A percentile compares a stretch with the other conserved stretches of the same genome.
phyloP scores from a whole-genome alignment of 2,888 invertebrate species.

The Pterobdella sp. region DNA sequence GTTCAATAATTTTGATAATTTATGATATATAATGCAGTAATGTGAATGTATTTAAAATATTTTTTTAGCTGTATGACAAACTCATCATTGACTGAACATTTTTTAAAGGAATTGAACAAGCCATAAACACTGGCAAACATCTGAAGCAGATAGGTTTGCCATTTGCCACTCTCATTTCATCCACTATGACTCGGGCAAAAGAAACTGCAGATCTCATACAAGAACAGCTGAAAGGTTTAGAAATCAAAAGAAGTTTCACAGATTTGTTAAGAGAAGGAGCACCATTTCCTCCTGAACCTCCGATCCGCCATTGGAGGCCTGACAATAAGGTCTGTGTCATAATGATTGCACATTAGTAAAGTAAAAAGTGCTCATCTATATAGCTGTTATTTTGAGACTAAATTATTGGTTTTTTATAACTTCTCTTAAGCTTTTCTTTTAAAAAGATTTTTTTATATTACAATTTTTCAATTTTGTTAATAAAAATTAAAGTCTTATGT shows the following conservation, averaged over 20 bases:
- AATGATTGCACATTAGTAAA: too few relatives aligned
- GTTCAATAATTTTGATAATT: too few relatives aligned
- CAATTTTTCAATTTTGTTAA: too few relatives aligned
- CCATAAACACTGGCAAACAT: slow-evolving; percentile 70
- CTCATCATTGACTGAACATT: neutral
- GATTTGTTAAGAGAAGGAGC: slow-evolving; percentile 81
- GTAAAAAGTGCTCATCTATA: too few relatives aligned
- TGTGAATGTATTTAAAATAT: neutral
- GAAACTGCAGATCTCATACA: slow-evolving; percentile 81
- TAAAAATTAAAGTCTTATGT: too few relatives aligned
- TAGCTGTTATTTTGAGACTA: too few relatives aligned
- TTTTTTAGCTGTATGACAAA: neutral
- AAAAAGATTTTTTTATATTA: too few relatives aligned
- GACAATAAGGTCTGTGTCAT: slow-evolving; percentile 67
- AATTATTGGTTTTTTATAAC: too few relatives aligned
- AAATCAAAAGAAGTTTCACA: slow-evolving; percentile 12
- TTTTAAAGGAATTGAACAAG: slow-evolving; percentile 69
- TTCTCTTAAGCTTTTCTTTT: too few relatives aligned
- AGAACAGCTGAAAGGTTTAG: slow-evolving; percentile 55
- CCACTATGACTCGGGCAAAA: slow-evolving; percentile 85
- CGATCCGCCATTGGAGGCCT: slow-evolving; percentile 76
- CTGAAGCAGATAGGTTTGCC: slow-evolving; percentile 69
- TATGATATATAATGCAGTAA: too few relatives aligned
- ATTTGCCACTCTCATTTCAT: slow-evolving; percentile 71
- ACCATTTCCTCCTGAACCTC: slow-evolving; percentile 87